Evolutionary conservation across 2,888 invertebrate genomes (phyloP), one percentile per base, ranked within the genome.

Genomic region (Cryptocephalus moraei): DNA sequence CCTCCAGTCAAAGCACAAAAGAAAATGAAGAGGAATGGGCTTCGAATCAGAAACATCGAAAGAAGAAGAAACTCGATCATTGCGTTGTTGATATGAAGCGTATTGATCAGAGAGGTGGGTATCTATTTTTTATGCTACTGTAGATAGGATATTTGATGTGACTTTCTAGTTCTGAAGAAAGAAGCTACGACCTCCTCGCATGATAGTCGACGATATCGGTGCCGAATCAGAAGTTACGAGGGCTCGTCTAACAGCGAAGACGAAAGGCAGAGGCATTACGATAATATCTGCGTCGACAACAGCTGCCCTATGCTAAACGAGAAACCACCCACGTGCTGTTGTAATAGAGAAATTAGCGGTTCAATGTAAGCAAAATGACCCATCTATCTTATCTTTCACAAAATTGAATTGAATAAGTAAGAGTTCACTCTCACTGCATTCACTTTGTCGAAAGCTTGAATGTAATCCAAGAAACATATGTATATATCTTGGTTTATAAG

Each of bases 161-260:
- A 39, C 33, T 46, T 58, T 55, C 13, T 48, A 56, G 68, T 71
- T 60, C 68, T 73, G 67, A 73, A 63, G 68, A 73, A 60, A 40
- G 55, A 57, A 47, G 50, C 54, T 39, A 58, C 58, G 12, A 49
- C 45, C 40, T 55, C 56, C 22, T 59, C 56, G 6, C 55, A 56
- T 45, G 56, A 59, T 14, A 56, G 50, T 49, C 56, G 52, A 49
- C 53, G 48, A 40, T 56, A 50, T 44, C 49, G 46, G 43, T 51
- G 49, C 32, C 50, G 47, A 14, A 41, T 46, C 2, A 45, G 47
- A 8, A 52, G 49, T 46, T 55, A 44, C 12, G 57, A 60, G 10
- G 43, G 43, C 45, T 45, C 57, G 36, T 47, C 55, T 3, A 45
- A 49, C 36, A 55, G 54, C 41, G 57, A 59, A 2, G 58, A 58